Base-by-base conservation (phyloP, 1,140 invertebrate genomes). In the Zaprionus taronus region DNA sequence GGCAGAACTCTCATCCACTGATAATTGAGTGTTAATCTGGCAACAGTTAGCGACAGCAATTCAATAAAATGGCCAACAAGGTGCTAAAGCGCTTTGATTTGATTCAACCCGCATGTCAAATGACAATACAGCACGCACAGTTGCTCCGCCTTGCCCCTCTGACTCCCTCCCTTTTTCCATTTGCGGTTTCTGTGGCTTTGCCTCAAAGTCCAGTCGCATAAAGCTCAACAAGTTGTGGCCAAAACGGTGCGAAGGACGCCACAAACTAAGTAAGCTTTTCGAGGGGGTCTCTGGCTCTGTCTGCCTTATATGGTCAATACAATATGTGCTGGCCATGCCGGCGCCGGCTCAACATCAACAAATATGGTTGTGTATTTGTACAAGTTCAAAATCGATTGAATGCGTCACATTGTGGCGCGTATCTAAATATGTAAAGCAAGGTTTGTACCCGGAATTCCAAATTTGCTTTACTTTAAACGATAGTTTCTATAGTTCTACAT, bases 181-280 rank as follows among this genome's bases (percentile, higher is more conserved):
- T 72, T 67, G 47, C 69, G 60, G 38, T 53, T n/a, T n/a, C n/a
- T 24, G 24, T 34, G 31, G 31, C 9, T 34, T 34, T 34, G 31
- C 31, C 31, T 58, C 24, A 22, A 62, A 69, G 65, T 49, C 49
- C 57, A 69, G 31, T 58, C 76, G 66, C 80, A 75, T 63, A 56
- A 51, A 53, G 64, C 60, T 68, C 80, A 83, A 89, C 84, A 87
- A 81, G 84, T 51, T 51, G 47, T 87, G 81, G 81, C 84, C 84
- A 89, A 84, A 89, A 79, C 75, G 74, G 78, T 79, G 78, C 75
- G 84, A 87, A 87, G 84, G 84, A 89, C 84, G 84, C 72, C 78
- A 26, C 63, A 84, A 83, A 70, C 77, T 26, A 26, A 15, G 17
- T 11, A 12, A 72, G 78, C 80, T 70, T 78, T 22, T 4, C 2